These are phyloP conservation scores for Platichthys stellatus DNA, from an alignment of 2,113 vertebrate species.

Conservation along the genomic window DNA sequence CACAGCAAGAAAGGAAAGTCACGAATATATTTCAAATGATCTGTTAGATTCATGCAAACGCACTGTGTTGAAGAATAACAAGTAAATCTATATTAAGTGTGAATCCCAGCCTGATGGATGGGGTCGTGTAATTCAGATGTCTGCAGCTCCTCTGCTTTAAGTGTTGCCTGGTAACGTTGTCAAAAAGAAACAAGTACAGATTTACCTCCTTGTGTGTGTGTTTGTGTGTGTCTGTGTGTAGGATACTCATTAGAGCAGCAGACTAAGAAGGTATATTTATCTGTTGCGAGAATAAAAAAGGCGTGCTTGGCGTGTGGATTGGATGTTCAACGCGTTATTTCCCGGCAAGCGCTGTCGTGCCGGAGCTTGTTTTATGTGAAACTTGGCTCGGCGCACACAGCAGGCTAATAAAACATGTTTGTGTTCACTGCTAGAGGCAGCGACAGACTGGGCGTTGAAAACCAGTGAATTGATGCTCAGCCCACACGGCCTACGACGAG, in stretches of 20 bases:
- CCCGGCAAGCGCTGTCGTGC: constrained; percentile 27
- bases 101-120: neutral
- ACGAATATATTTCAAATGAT: neutral
- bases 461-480: constrained; percentile 50
- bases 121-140: neutral
- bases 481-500: constrained; percentile 54
- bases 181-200: constrained; percentile 6
- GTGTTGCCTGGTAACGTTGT: constrained; percentile 5
- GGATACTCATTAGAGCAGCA: constrained; percentile 15
- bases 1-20: neutral
- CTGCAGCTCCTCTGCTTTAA: constrained; percentile 1
- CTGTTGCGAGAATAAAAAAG: neutral
- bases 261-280: constrained; percentile 18
- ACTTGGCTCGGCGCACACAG: constrained; percentile 21
- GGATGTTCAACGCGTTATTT: constrained; percentile 21
- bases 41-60: neutral
- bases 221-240: neutral
- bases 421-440: constrained; percentile 48
- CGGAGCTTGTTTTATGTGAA: constrained; percentile 58
- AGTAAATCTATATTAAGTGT: neutral
- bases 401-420: constrained; percentile 66
- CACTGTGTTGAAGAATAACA: neutral
- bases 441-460: constrained; percentile 47
- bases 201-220: constrained; percentile 1
- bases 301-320: constrained; percentile 23